These are phyloP conservation scores for Aspidapion aeneum DNA, from an alignment of 2,888 invertebrate species.

Conservation along the genomic window DNA sequence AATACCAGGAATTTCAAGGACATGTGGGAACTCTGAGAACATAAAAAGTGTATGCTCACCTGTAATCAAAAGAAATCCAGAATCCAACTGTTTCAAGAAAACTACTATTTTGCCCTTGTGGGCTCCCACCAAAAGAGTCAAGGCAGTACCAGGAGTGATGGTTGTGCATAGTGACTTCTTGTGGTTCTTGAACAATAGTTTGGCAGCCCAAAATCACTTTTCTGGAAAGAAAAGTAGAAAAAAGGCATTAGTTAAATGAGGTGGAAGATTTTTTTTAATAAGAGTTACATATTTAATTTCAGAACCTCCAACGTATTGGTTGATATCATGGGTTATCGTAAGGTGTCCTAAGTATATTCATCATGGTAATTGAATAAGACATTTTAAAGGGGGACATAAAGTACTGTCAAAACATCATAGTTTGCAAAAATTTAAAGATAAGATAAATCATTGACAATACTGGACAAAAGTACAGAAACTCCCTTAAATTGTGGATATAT, in stretches of 20 bases:
- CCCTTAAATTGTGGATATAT: too few species aligned
- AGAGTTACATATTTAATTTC: conserved; percentile 7
- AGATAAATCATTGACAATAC: too few species aligned
- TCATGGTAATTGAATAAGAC: conserved; percentile 21
- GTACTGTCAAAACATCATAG: too few species aligned
- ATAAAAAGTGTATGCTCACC: too few species aligned
- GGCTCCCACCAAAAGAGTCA: conserved; percentile 90
- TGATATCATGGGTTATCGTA: conserved; percentile 24
- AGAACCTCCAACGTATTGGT: conserved; percentile 8
- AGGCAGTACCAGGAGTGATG: conserved; percentile 87
- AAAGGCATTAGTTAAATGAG: too few species aligned
- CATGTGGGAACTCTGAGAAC: too few species aligned
- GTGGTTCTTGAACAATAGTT: conserved; percentile 77
- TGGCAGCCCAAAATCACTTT: conserved; percentile 86
- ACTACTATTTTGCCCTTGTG: conserved; percentile 98
- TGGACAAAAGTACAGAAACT: too few species aligned
- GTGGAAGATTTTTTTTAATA: too few species aligned
- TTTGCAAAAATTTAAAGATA: too few species aligned
- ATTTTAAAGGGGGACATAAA: too few species aligned
- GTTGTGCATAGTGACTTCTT: conserved; percentile 68
- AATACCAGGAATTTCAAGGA: too few species aligned
- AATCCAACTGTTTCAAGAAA: conserved; percentile 77
- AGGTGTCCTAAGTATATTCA: conserved; percentile 35
- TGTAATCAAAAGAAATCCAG: conserved; percentile 90
- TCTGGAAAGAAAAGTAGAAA: conserved; percentile 45